Conservation (phyloP, 1,140 invertebrate genomes). For the Drosophila bifasciata region DNA sequence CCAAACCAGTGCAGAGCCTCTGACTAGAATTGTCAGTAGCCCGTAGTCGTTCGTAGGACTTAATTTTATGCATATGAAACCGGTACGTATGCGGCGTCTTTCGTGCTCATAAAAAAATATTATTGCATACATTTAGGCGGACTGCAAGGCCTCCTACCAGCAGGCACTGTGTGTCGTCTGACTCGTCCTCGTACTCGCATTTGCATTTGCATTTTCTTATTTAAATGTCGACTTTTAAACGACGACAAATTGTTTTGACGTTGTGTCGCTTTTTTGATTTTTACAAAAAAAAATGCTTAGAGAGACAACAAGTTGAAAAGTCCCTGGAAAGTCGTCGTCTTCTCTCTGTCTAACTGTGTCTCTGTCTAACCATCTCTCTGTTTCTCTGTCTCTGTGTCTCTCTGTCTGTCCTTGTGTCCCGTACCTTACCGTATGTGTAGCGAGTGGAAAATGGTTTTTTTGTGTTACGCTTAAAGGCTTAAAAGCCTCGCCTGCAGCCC, state of each 20-base stretch:
- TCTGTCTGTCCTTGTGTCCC: constrained; percentile 4
- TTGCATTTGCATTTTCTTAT: constrained; percentile 78
- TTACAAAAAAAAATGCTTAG: constrained; percentile 64
- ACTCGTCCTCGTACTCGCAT: constrained; percentile 29
- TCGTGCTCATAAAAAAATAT: constrained; percentile 72
- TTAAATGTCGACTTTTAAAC: constrained; percentile 82
- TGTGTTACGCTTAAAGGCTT: constrained; percentile 56
- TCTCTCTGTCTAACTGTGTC: neutral
- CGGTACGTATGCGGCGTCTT: constrained; percentile 63
- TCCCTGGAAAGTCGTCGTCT: constrained; percentile 5
- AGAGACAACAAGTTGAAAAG: constrained; percentile 66
- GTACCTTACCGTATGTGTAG: constrained; percentile 33
- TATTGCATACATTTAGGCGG: constrained; percentile 79
- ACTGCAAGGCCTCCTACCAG: constrained; percentile 11
- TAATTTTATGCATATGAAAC: constrained; percentile 79
- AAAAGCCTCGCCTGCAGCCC: constrained; percentile 59
- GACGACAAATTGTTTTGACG: constrained; percentile 82
- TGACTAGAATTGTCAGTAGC: neutral
- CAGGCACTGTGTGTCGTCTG: constrained; percentile 22
- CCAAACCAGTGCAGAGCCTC: no score
- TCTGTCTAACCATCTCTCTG: neutral
- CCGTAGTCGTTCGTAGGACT: constrained; percentile 26
- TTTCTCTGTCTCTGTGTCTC: neutral
- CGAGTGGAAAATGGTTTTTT: constrained; percentile 64
- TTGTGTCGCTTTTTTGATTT: constrained; percentile 82